Conservation (phyloP, 1,140 invertebrate genomes). For the Ditylenchus dipsaci region DNA sequence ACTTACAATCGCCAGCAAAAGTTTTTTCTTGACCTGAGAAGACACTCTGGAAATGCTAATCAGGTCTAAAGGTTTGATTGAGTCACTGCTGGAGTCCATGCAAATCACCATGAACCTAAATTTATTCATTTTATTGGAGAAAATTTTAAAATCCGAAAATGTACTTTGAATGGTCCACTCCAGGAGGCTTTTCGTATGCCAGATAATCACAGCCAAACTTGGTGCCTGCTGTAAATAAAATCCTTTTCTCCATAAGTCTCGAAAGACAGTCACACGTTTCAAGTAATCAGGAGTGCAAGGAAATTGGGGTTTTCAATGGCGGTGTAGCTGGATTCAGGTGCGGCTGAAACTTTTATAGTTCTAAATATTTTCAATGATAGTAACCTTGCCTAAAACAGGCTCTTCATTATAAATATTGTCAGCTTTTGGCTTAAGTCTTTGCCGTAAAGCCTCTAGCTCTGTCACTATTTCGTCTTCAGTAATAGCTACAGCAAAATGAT, state of each 20-base stretch:
- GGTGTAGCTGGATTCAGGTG: background rate
- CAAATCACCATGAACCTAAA: conserved; percentile 58
- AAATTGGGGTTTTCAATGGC: conserved; percentile 1
- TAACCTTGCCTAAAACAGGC: background rate
- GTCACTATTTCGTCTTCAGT: background rate
- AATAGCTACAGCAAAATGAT: background rate
- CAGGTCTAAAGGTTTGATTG: conserved; percentile 54
- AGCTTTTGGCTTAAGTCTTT: background rate
- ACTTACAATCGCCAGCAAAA: conserved; percentile 40
- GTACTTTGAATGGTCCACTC: conserved; percentile 59
- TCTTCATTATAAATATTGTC: background rate
- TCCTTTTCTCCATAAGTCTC: conserved; percentile 74
- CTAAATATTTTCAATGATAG: too few relatives aligned
- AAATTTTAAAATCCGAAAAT: background rate
- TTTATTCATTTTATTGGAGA: background rate
- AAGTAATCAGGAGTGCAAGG: conserved; percentile 23
- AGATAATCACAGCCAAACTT: conserved; percentile 84
- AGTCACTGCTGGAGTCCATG: conserved; percentile 35
- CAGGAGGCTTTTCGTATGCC: conserved; percentile 65
- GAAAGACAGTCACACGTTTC: conserved; percentile 63
- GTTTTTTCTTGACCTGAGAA: conserved; percentile 42
- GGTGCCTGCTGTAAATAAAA: conserved; percentile 71
- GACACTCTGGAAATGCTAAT: conserved; percentile 45
- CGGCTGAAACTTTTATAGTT: too few relatives aligned
- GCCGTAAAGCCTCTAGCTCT: background rate